Base-by-base conservation (phyloP, 2,888 invertebrate species). In the Craniophora ligustri region DNA sequence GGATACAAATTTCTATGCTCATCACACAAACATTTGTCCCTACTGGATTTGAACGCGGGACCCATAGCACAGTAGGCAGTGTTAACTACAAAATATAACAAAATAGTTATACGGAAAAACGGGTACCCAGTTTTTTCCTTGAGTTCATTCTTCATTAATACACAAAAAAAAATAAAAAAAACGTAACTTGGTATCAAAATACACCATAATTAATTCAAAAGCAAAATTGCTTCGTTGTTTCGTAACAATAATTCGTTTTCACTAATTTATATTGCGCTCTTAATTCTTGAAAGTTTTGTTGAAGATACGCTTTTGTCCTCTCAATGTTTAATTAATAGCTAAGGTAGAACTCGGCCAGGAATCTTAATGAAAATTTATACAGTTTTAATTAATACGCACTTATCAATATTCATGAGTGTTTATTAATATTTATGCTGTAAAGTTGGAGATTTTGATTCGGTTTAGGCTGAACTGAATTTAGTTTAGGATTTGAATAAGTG, bases 211-310 rank as follows among this genome's bases (percentile, higher is more conserved):
- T 64, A 71, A 77, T 78, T 74, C 73, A 51, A 46, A 63, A 72
- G 56, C 77, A 70, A 86, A 86, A 83, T 84, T 81, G 82, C 85
- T 86, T 84, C 75, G 82, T 77, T 86, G 84, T 86, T 84, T 68
- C 71, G 14, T 53, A 81, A 84, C 81, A 86, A 84, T 84, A 82
- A 87, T 84, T 88, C 82, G 75, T 80, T 87, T 83, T 80, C 67
- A 72, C 79, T 81, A 85, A 87, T 85, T 87, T 85, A 82, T 84
- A 85, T 85, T 78, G 81, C 77, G 78, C 76, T 82, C 80, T 79
- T 82, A 83, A 84, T 81, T 81, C 70, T 49, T 60, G n/a, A 75
- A 88, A 87, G 72, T 88, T 88, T 82, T 48, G 67, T 58, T 73
- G 73, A 31, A 72, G 78, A 75, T 65, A 71, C 67, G 78, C 70